Evolutionary conservation across 2,888 invertebrate genomes (phyloP).

Genomic region (Deroplatys truncata): DNA sequence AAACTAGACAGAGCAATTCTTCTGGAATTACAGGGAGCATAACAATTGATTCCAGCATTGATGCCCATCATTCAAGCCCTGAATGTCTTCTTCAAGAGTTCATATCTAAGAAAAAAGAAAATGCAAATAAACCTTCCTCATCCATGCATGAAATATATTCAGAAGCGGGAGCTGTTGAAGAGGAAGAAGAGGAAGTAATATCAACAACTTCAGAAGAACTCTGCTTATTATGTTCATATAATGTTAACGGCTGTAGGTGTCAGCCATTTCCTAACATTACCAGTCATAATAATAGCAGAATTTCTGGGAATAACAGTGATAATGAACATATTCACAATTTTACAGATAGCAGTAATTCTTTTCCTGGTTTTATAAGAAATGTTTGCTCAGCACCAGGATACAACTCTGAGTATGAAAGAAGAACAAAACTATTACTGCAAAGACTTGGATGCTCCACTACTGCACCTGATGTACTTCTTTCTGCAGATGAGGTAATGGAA

Average conservation of each 20-base stretch:
- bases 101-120: not conserved
- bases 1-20: not conserved
- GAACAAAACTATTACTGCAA: not conserved
- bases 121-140: not conserved
- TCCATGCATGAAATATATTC: too few species aligned
- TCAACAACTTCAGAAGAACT: not conserved
- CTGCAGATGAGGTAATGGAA: conserved; percentile 19
- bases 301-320: not conserved
- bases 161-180: not conserved
- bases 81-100: not conserved
- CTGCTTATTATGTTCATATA: not conserved
- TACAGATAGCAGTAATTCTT: not conserved
- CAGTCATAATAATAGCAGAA: not conserved
- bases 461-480: conserved; percentile 9
- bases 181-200: not conserved
- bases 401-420: not conserved
- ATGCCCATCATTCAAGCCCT: not conserved
- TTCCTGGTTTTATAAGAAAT: not conserved
- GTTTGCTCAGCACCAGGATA: not conserved
- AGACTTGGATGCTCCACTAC: not conserved
- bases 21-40: not conserved
- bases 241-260: not conserved
- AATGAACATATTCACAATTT: not conserved
- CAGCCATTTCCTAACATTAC: not conserved
- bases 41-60: not conserved